Base-by-base conservation (phyloP, 2,797 vertebrate genomes). In the Morelia viridis region DNA sequence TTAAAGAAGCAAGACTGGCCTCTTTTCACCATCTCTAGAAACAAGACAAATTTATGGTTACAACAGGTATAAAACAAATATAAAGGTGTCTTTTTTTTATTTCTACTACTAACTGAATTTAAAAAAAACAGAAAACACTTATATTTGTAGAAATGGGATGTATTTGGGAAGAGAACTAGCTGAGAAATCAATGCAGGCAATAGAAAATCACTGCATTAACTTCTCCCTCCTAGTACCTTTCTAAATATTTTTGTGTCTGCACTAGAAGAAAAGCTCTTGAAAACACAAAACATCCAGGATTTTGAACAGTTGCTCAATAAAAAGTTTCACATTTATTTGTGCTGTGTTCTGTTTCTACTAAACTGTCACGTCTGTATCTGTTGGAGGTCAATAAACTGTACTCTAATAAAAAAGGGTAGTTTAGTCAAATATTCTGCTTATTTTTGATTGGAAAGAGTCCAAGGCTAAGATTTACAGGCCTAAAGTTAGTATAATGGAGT, bases 381-480 rank as follows among this genome's bases (percentile, higher is more conserved):
- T 24, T 93, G 88, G 7, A 89, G 93, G 57, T 41, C 0, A 0
- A 65, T 8, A 64, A 62, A 31, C 26, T 22, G 26, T 89, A 41
- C 8, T 17, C 5, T 0, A 2, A 1, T 11, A 2, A 15, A 88
- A 35, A 24, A 62, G n/a, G 1, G 24, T n/a, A 0, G 0, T 87
- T 60, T 57, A 92, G 62, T 41, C 57, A 11, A 1, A 4, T 0
- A 0, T 86, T 85, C 56, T 86, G 4, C 4, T 65, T 58, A 94
- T 31, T 87, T 1, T 89, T 76, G 41, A 26, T 93, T 93, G 90
- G 91, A 57, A 90, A 92, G 41, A 28, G 61, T 89, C 94, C 94
- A 57, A 92, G 89, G 50, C 22, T 93, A n/a, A 90, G 64, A 92
- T 89, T 96, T 94, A 89, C 92, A 90, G 89, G 93, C 93, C 93